Evolutionary conservation across 2,113 vertebrate species (phyloP), one percentile per base, ranked within the genome.

Genomic region (Nibea albiflora): DNA sequence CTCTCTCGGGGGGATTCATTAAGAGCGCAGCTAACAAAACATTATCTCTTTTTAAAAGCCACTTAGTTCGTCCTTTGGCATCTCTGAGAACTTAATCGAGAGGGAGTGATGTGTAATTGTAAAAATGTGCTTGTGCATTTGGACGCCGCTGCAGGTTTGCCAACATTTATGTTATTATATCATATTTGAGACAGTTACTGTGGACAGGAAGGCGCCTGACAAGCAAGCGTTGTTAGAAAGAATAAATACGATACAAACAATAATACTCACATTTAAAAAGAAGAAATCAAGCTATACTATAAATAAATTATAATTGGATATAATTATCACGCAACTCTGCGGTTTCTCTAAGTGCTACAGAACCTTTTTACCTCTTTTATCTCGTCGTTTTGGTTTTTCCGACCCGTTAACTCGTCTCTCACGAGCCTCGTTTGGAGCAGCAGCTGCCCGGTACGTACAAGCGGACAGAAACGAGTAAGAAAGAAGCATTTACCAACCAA

Each of bases 1-100:
- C n/a, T n/a, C n/a, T n/a, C 66, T 4, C 5, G 4, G 1, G 24
- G 67, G 77, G 77, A 72, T 49, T 74, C 28, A 57, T 81, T 78
- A 39, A 65, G 11, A 52, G 19, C 60, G 19, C 3, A 28, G 39
- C 17, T 22, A 52, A 63, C 56, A 22, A 56, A 57, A 58, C 16
- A 67, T 72, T 20, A 47, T 54, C 58, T 26, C 3, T 46, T 31
- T 69, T 26, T 28, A 71, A 83, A 76, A 66, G 31, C n/a, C 28
- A 56, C 28, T 78, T 28, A 74, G 35, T 67, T 71, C 73, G 12
- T 16, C 67, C 57, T 73, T 35, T 73, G 53, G 39, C 50, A 52
- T 56, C 52, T 64, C 73, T 58, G 16, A 28, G 52, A 58, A 49
- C 14, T 3, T 15, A 35, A 49, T 1, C 26, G n/a, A 56, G n/a